Evolutionary conservation across 2,888 invertebrate genomes (phyloP).

Genomic region (Eutolmus rufibarbis): DNA sequence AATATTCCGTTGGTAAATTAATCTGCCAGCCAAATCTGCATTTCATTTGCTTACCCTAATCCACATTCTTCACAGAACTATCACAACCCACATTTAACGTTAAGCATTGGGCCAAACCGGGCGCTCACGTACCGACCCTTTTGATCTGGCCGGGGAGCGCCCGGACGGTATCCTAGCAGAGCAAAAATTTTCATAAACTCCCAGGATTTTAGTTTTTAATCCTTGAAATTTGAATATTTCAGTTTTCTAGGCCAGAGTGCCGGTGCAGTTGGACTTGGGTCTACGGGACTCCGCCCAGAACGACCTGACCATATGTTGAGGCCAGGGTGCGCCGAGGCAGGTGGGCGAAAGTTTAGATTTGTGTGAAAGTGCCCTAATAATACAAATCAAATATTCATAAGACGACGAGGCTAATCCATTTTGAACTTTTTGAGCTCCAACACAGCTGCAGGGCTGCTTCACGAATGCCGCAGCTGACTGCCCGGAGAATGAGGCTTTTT

Average conservation of each 20-base stretch:
- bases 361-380: slow-evolving; percentile 34
- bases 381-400: slow-evolving; percentile 45
- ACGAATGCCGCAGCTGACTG: not conserved
- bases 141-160: slow-evolving; percentile 5
- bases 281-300: not conserved
- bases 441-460: slow-evolving; percentile 1
- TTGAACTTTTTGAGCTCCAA: slow-evolving; percentile 25
- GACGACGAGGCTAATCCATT: slow-evolving; percentile 37
- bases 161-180: not conserved
- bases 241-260: slow-evolving; percentile 15
- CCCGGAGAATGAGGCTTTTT: not conserved
- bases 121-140: slow-evolving; percentile 2
- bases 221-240: slow-evolving; percentile 39
- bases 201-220: slow-evolving; percentile 41
- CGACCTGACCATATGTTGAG: not conserved
- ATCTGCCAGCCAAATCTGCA: slow-evolving; percentile 39
- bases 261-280: slow-evolving; percentile 11
- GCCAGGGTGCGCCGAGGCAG: not conserved
- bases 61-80: slow-evolving; percentile 22
- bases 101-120: not conserved
- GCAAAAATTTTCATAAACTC: slow-evolving; percentile 36
- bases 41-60: slow-evolving; percentile 36
- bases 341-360: not conserved
- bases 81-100: not conserved
- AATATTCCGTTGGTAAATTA: slow-evolving; percentile 36